Percentiles rank a stretch among this genome's conserved stretches.
phyloP scores from a whole-genome alignment of 2,113 vertebrate genomes.

The Hippocampus guttulatus region DNA sequence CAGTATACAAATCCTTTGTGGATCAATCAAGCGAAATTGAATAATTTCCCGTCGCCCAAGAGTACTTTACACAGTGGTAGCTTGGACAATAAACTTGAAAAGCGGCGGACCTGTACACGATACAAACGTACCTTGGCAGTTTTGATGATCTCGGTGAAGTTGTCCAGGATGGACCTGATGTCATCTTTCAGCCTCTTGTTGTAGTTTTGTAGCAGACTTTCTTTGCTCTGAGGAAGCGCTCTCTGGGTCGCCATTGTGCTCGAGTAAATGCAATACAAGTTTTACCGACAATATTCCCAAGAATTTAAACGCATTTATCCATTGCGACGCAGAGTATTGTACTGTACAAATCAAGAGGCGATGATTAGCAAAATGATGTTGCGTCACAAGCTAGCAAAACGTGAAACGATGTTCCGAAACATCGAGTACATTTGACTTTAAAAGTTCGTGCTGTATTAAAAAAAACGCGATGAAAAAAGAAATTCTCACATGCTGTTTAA shows the following conservation, averaged over 20 bases:
- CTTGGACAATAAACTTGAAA: neutral
- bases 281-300: neutral
- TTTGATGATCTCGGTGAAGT: slow-evolving; percentile 95
- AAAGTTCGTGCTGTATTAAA: neutral
- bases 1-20: no score
- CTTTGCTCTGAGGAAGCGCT: slow-evolving; percentile 89
- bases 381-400: slow-evolving; percentile 16
- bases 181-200: slow-evolving; percentile 97
- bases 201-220: slow-evolving; percentile 92
- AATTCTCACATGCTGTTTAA: slow-evolving; percentile 5
- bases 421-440: neutral
- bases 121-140: slow-evolving; percentile 79
- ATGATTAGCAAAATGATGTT: neutral
- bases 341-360: neutral
- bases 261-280: neutral
- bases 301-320: neutral
- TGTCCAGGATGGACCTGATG: slow-evolving; percentile 89
- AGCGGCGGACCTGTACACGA: neutral
- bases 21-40: no score
- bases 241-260: slow-evolving; percentile 79
- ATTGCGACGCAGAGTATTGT: neutral
- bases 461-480: neutral
- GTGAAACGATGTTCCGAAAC: neutral
- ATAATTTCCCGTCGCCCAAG: no score
- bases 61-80: no score